Evolutionary conservation across 2,113 vertebrate genomes (phyloP), one percentile per base, ranked within the genome.

Genomic region (Thalassoma bifasciatum): DNA sequence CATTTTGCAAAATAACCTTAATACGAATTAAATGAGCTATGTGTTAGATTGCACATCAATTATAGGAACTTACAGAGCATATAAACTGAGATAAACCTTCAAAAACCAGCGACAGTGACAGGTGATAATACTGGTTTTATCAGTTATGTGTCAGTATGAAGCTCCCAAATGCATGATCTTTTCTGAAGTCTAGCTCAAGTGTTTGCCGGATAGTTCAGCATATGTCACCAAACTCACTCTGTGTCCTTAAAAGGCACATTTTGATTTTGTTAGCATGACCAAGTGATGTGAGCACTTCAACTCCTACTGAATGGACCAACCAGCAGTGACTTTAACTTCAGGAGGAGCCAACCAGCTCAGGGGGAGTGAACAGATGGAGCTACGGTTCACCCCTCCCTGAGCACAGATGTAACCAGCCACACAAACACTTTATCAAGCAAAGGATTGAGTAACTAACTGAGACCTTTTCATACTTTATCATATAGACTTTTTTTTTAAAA

Each of bases 261-360:
- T 44, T 24, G 38, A 37, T 64, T 8, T 12, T 23, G 61, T 54
- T 68, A 67, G 38, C 19, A 54, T 11, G 19, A 36, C 57, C 6
- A 71, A 59, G 3, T 36, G 53, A 70, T 65, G 62, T 56, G 72
- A 66, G 37, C 44, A 8, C 30, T n/a, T n/a, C 10, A 19, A 60
- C 82, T 77, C 81, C 81, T 82, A n/a, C 76, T 81, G 17, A 44
- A 26, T 22, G n/a, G 49, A 61, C 87, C 86, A 91, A 92, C 79
- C 78, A 84, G 72, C 37, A 47, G 36, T 46, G 10, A 71, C 44
- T 24, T 71, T 46, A 61, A 17, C 10, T 66, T 51, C 14, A 24
- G 24, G 42, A 36, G 7, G n/a, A 79, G 66, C 86, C 86, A 88
- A 86, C 60, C 85, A 50, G 79, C 66, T 63, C n/a, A 77, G 61